Conservation (phyloP, 2,888 invertebrate species). For the Ennomos fuscantarius region DNA sequence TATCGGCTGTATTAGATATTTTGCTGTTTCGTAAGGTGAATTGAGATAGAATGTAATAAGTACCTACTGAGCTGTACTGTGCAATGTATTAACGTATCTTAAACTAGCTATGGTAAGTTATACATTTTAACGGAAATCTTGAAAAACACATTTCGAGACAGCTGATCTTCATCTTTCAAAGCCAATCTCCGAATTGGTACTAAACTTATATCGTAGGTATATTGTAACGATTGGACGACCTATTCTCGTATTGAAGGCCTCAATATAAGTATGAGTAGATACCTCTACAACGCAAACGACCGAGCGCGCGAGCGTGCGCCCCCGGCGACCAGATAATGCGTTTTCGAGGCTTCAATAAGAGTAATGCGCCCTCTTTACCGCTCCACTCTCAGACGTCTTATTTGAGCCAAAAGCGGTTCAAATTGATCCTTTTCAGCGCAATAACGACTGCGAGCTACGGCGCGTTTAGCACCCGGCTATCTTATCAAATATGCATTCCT, state of each 20-base stretch:
- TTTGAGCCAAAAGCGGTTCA: conserved; percentile 76
- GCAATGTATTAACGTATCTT: background rate
- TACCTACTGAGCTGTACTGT: background rate
- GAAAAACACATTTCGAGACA: no score
- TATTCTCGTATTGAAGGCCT: conserved; percentile 2
- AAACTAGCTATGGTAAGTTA: no score
- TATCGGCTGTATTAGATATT: conserved; percentile 17
- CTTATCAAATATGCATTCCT: conserved; percentile 64
- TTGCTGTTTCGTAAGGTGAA: conserved; percentile 10
- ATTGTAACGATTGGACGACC: no score
- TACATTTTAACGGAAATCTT: no score
- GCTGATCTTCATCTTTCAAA: no score
- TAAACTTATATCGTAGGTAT: no score
- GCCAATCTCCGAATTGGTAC: no score
- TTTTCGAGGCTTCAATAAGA: conserved; percentile 75
- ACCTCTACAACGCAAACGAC: conserved; percentile 25
- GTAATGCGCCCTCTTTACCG: conserved; percentile 80
- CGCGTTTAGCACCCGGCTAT: conserved; percentile 72
- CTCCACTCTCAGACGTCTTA: conserved; percentile 79
- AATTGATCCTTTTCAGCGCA: conserved; percentile 82
- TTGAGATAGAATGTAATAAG: conserved; percentile 8
- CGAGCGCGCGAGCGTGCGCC: conserved; percentile 61
- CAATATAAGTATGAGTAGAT: conserved; percentile 13
- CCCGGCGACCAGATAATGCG: conserved; percentile 71
- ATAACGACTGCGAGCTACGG: conserved; percentile 67